Evolutionary conservation across 2,888 invertebrate species (phyloP).

Genomic region (Diaprepes abbreviatus): DNA sequence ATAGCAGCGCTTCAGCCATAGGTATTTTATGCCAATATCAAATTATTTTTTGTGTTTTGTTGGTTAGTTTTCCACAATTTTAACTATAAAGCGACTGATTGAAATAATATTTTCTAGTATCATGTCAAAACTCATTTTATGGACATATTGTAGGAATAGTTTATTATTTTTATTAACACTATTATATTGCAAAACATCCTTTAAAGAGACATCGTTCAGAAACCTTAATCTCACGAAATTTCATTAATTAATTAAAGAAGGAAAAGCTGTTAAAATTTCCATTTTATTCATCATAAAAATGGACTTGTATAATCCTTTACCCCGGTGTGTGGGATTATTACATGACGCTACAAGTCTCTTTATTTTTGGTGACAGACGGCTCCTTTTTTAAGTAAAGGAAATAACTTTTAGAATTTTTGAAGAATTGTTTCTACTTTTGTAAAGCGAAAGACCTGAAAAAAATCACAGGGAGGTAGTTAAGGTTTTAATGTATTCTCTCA

Average conservation of each 20-base stretch:
- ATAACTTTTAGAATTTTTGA: not conserved
- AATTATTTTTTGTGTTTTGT: too few relatives aligned
- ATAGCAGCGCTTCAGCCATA: too few relatives aligned
- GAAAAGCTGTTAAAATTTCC: constrained; percentile 42
- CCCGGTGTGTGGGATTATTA: constrained; percentile 13
- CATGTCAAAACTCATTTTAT: too few relatives aligned
- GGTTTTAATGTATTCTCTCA: too few relatives aligned
- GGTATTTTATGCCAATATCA: too few relatives aligned
- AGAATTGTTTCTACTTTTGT: not conserved
- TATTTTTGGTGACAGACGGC: not conserved
- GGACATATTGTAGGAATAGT: too few relatives aligned
- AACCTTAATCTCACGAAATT: constrained; percentile 33
- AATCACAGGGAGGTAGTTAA: too few relatives aligned
- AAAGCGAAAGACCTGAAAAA: too few relatives aligned
- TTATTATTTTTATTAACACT: constrained; percentile 10
- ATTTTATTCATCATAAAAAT: constrained; percentile 40
- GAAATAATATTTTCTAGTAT: too few relatives aligned
- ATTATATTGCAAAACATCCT: constrained; percentile 30
- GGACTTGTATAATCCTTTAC: constrained; percentile 28
- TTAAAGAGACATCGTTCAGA: constrained; percentile 26
- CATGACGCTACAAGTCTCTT: not conserved
- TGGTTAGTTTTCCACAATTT: too few relatives aligned
- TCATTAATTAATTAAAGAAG: constrained; percentile 42
- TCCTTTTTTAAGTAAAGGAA: not conserved
- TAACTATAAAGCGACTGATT: too few relatives aligned